These are phyloP conservation scores for Drosophila carrolli DNA, from an alignment of 1,140 invertebrate species.

Conservation along the genomic window DNA sequence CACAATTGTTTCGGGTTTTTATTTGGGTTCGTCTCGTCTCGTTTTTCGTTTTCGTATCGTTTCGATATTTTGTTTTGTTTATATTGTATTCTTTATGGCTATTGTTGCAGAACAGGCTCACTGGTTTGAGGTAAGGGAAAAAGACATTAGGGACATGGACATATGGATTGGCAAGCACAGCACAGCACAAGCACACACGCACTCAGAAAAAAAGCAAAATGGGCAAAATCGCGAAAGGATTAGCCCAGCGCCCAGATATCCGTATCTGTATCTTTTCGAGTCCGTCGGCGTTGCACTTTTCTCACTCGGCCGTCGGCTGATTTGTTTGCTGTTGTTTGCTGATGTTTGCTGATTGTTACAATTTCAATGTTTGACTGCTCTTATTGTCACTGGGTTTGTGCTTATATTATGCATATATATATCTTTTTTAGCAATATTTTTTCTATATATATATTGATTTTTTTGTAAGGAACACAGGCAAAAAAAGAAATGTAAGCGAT, in stretches of 20 bases:
- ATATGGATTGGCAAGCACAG: slow-evolving; percentile 35
- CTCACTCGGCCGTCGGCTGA: slow-evolving; percentile 33
- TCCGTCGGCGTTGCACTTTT: slow-evolving; percentile 37
- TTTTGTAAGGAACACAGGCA: slow-evolving; percentile 28
- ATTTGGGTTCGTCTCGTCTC: background rate
- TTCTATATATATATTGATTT: background rate
- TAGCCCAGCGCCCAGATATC: slow-evolving; percentile 17
- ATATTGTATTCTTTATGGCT: slow-evolving; percentile 20
- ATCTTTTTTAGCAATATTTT: background rate
- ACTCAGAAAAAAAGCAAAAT: slow-evolving; percentile 52
- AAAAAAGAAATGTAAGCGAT: slow-evolving; percentile 50
- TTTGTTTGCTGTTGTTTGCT: slow-evolving; percentile 2
- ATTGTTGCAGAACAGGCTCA: slow-evolving; percentile 42
- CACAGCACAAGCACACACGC: slow-evolving; percentile 46
- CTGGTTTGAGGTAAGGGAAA: slow-evolving; percentile 27
- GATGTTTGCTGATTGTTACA: background rate
- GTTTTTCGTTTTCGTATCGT: no score
- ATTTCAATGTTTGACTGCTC: slow-evolving; percentile 15
- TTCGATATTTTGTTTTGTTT: background rate
- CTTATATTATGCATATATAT: slow-evolving; percentile 9
- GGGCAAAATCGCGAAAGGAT: slow-evolving; percentile 53
- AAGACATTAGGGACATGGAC: slow-evolving; percentile 29
- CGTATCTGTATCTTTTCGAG: slow-evolving; percentile 20
- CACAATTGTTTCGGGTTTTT: slow-evolving; percentile 5
- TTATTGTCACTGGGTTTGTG: slow-evolving; percentile 27